These are phyloP conservation scores for Paelopatides confundens DNA, from an alignment of 53 echinoderm and acorn worm species.

Conservation along the genomic window DNA sequence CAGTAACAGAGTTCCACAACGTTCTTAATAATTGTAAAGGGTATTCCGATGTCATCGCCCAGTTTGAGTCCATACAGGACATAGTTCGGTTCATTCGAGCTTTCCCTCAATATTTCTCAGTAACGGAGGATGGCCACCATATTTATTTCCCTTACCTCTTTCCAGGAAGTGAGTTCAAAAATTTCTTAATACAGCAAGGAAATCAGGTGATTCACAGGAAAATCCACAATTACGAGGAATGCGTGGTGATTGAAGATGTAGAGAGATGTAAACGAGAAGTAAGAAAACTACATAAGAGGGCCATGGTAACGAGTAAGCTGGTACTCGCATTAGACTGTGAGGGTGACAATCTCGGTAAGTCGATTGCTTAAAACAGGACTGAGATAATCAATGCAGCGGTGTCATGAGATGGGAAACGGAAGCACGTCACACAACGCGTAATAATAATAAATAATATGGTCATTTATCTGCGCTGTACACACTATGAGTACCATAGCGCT, in stretches of 20 bases:
- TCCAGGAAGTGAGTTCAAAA: not conserved
- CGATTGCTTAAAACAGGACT: too few relatives aligned
- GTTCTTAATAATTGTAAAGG: not conserved
- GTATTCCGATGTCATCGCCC: not conserved
- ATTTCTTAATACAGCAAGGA: not conserved
- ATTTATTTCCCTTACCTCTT: not conserved
- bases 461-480: too few relatives aligned
- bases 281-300: not conserved
- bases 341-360: constrained; percentile 10
- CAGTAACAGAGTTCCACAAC: not conserved
- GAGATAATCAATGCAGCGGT: too few relatives aligned
- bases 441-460: too few relatives aligned
- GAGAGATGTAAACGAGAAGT: not conserved
- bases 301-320: not conserved
- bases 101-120: not conserved
- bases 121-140: not conserved
- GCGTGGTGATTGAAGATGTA: not conserved
- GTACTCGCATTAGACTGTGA: constrained; percentile 8
- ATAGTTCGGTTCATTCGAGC: not conserved
- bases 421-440: too few relatives aligned
- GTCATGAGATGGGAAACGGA: too few relatives aligned
- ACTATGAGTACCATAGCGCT: too few relatives aligned
- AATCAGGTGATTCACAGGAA: not conserved
- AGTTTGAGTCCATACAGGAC: not conserved
- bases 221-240: not conserved